phyloP scores from a whole-genome alignment of 2,797 vertebrate species.

The Gymnoscopelus braueri region DNA sequence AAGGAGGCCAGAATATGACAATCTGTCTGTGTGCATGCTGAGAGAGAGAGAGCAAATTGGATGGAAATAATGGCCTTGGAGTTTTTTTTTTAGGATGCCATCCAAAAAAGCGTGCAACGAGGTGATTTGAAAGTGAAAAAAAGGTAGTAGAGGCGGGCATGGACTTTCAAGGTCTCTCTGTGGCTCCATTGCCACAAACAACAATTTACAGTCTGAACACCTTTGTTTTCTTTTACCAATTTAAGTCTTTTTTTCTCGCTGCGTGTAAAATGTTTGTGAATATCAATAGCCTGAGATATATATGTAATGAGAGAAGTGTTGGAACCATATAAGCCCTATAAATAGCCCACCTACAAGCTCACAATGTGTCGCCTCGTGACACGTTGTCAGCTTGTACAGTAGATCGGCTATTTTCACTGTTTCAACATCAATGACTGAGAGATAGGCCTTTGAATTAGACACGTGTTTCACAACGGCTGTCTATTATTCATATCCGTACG shows the following conservation, averaged over 20 bases:
- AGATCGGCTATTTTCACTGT: no score
- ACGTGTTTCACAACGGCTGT: not conserved
- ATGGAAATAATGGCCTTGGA: constrained; percentile 78
- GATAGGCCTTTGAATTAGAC: constrained; percentile 41
- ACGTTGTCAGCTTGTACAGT: no score
- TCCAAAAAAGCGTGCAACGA: constrained; percentile 71
- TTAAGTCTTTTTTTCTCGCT: not conserved
- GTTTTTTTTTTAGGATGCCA: constrained; percentile 67
- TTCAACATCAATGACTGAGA: constrained; percentile 42
- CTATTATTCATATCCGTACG: constrained; percentile 20
- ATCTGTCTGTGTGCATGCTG: constrained; percentile 76
- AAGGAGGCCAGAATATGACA: constrained; percentile 80
- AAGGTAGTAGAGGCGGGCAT: constrained; percentile 56
- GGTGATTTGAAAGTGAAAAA: constrained; percentile 77
- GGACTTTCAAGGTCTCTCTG: constrained; percentile 73
- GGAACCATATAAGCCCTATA: no score
- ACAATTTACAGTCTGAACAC: constrained; percentile 49
- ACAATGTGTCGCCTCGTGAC: no score
- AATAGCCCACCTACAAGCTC: no score
- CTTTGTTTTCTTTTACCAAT: constrained; percentile 46
- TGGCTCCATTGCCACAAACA: constrained; percentile 52
- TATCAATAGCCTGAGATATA: constrained; percentile 27
- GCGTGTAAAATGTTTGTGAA: constrained; percentile 19
- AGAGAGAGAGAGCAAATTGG: constrained; percentile 73
- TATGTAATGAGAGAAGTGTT: constrained; percentile 40